Base-by-base conservation (phyloP, 1,140 invertebrate species). In the Brachionus plicatilis region DNA sequence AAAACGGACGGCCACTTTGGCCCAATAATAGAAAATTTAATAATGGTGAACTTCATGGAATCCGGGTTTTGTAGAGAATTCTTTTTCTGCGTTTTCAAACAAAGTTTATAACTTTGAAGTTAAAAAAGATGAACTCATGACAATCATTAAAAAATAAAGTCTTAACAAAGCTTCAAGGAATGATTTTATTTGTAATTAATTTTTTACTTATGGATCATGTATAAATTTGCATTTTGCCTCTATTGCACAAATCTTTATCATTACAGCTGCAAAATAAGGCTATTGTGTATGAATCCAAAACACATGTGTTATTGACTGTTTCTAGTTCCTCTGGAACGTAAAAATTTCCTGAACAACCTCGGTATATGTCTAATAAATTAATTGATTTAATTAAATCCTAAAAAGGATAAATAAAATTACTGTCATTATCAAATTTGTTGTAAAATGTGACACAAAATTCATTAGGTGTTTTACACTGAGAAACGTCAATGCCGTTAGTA, bases 201-300 rank as follows among this genome's bases (percentile, higher is more conserved):
- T n/a, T n/a, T n/a, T n/a, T n/a, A n/a, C n/a, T n/a, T n/a, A n/a
- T n/a, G n/a, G n/a, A n/a, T n/a, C n/a, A n/a, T n/a, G n/a, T n/a
- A n/a, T n/a, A n/a, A n/a, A n/a, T n/a, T n/a, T n/a, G n/a, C n/a
- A 82, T 82, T 43, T 82, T 6, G 17, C 78, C 79, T 43, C 3
- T 41, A n/a, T 82, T 82, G 24, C 79, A 82, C 11, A 43, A 43
- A 24, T 82, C 53, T 60, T 27, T 12, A 47, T 47, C 45, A 24
- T 60, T 60, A 47, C 79, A 82, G 65, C 33, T 43, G 41, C 79
- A 82, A 68, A 82, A 82, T 8, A 82, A 0, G 27, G 17, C 33
- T 41, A 20, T 82, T 37, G 79, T 82, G 29, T 20, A 82, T 8
- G 50, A 53, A 65, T 82, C 79, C 24, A 65, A 20, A 27, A 82